Evolutionary conservation across 53 echinoderm and acorn worm genomes (phyloP).

Genomic region (Apostichopus leukothele): DNA sequence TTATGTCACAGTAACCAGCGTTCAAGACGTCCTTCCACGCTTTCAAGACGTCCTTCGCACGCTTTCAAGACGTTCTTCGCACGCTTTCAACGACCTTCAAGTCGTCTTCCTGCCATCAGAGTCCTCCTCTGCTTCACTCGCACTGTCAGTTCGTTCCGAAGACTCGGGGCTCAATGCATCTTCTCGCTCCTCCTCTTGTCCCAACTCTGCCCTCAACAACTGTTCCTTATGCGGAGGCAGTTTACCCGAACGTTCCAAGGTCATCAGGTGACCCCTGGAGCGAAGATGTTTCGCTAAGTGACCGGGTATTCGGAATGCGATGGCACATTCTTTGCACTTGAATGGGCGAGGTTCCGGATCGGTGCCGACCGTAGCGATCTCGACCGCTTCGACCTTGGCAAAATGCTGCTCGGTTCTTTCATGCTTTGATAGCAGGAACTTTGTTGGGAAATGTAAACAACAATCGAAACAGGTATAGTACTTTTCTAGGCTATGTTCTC

Average conservation of each 20-base stretch:
- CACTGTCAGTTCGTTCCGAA: conserved; percentile 93
- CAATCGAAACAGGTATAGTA: conserved; percentile 87
- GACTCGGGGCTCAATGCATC: conserved; percentile 67
- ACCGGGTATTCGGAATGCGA: conserved; percentile 96
- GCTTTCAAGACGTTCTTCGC: no score
- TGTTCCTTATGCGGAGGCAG: conserved; percentile 71
- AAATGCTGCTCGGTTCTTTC: conserved; percentile 92
- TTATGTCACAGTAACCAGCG: no score
- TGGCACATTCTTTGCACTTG: conserved; percentile 97
- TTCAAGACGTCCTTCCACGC: no score
- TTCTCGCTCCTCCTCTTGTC: conserved; percentile 49
- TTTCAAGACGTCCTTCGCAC: no score
- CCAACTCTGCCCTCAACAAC: conserved; percentile 52
- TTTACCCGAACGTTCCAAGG: conserved; percentile 86
- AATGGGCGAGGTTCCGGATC: conserved; percentile 92
- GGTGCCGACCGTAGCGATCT: conserved; percentile 71
- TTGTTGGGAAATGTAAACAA: conserved; percentile 67
- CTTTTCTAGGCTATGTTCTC: conserved; percentile 75
- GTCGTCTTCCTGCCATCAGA: background rate
- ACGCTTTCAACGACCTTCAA: background rate
- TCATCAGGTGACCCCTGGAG: conserved; percentile 86
- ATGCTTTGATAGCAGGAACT: conserved; percentile 82
- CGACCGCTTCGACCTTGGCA: conserved; percentile 90
- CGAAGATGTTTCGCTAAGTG: conserved; percentile 96
- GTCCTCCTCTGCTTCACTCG: conserved; percentile 76